phyloP scores from a whole-genome alignment of 2,888 invertebrate species.

The Poecilus cupreus region DNA sequence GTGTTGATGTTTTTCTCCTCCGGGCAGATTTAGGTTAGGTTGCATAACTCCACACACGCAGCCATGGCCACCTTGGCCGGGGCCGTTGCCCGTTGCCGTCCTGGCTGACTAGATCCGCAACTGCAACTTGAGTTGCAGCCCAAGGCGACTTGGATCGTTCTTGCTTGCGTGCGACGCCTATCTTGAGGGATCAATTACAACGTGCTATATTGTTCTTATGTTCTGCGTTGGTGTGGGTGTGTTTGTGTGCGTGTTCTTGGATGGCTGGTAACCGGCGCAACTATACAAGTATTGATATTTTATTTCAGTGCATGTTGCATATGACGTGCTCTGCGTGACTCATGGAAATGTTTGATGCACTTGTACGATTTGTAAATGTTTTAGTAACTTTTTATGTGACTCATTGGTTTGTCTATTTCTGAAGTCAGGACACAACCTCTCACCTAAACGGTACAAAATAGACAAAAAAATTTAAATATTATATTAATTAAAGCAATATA shows the following conservation, averaged over 20 bases:
- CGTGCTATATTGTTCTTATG: not conserved
- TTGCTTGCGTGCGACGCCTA: not conserved
- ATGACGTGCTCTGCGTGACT: not conserved
- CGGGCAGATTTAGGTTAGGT: conserved; percentile 15
- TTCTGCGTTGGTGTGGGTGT: too few relatives aligned
- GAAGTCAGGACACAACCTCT: too few relatives aligned
- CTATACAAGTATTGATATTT: not conserved
- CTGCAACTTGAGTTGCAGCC: not conserved
- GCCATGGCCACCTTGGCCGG: conserved; percentile 33
- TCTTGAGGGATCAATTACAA: not conserved
- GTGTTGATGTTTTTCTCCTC: conserved; percentile 11
- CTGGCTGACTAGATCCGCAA: not conserved
- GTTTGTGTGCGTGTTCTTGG: not conserved
- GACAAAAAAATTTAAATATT: too few relatives aligned
- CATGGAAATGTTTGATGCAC: not conserved
- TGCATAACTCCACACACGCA: not conserved
- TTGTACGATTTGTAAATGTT: not conserved
- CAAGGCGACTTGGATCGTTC: not conserved
- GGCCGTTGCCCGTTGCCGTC: conserved; percentile 43
- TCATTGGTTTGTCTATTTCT: not conserved
- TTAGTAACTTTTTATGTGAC: not conserved
- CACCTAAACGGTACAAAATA: too few relatives aligned
- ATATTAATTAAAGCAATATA: too few relatives aligned
- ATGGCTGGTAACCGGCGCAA: not conserved
- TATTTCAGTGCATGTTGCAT: not conserved